phyloP scores from a whole-genome alignment of 1,140 invertebrate species.

The Trichogramma pretiosum region DNA sequence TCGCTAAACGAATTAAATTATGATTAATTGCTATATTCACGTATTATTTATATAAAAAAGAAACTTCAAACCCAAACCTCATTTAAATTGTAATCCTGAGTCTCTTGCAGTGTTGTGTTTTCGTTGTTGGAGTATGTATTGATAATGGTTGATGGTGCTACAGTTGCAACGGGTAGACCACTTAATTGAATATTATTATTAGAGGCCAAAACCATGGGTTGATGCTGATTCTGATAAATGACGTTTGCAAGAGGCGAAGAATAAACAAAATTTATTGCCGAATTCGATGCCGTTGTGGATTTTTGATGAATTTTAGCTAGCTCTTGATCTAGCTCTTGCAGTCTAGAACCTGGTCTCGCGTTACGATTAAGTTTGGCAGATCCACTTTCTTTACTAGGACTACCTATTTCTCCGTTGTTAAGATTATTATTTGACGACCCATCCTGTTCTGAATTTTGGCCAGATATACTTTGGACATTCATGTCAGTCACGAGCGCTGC shows the following conservation, averaged over 20 bases:
- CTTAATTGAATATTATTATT: too few relatives aligned
- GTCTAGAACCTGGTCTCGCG: slow-evolving; percentile 35
- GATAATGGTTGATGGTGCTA: slow-evolving; percentile 30
- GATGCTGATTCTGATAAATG: not conserved
- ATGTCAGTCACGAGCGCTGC: slow-evolving; percentile 11
- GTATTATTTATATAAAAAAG: too few relatives aligned
- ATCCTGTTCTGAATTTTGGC: too few relatives aligned
- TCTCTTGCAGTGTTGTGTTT: slow-evolving; percentile 30
- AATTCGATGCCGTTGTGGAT: slow-evolving; percentile 25
- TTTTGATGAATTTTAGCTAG: slow-evolving; percentile 39
- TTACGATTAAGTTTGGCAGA: too few relatives aligned
- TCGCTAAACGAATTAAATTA: slow-evolving; percentile 5
- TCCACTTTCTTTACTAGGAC: slow-evolving; percentile 39
- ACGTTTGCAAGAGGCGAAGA: too few relatives aligned
- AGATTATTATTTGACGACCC: slow-evolving; percentile 16
- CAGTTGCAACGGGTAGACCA: slow-evolving; percentile 28
- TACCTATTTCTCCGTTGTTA: slow-evolving; percentile 26
- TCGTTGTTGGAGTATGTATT: slow-evolving; percentile 27
- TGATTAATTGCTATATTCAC: too few relatives aligned
- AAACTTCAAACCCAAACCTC: too few relatives aligned
- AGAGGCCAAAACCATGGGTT: not conserved
- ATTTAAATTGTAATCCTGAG: slow-evolving; percentile 31
- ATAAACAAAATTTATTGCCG: too few relatives aligned
- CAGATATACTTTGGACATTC: too few relatives aligned
- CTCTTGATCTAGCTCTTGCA: slow-evolving; percentile 41